Conservation (phyloP, 2,113 vertebrate genomes). For the Oreochromis aureus region DNA sequence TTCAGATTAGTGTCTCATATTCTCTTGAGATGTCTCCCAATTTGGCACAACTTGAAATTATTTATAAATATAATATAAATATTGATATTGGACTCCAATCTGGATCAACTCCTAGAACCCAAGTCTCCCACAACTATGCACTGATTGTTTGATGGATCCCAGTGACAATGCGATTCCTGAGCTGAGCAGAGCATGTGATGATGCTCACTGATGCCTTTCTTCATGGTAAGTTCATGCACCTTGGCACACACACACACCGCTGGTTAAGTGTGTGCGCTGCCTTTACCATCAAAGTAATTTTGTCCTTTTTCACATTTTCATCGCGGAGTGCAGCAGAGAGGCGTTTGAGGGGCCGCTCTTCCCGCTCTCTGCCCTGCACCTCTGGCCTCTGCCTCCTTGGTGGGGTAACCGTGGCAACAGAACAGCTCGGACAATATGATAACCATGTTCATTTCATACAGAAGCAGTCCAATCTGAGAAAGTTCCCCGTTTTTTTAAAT, state of each 20-base stretch:
- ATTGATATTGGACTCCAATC: background rate
- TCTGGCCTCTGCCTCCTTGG: background rate
- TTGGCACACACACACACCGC: rapidly evolving
- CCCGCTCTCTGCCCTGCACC: background rate
- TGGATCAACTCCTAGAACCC: background rate
- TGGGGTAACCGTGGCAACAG: background rate
- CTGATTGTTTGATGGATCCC: background rate
- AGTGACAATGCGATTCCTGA: background rate
- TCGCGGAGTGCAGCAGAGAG: rapidly evolving
- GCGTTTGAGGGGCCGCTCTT: rapidly evolving
- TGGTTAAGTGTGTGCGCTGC: rapidly evolving
- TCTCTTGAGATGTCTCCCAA: background rate
- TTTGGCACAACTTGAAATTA: background rate
- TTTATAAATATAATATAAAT: background rate
- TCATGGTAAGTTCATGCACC: background rate
- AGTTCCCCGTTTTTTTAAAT: background rate
- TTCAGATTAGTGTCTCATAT: rapidly evolving
- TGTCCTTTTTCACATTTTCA: background rate
- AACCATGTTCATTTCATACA: background rate
- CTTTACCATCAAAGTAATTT: background rate
- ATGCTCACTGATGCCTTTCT: rapidly evolving
- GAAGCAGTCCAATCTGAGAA: background rate
- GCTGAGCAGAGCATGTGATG: background rate
- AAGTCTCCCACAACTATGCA: rapidly evolving
- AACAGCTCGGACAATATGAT: rapidly evolving